phyloP scores from a whole-genome alignment of 2,113 vertebrate genomes.

The Psittacara wagleri region DNA sequence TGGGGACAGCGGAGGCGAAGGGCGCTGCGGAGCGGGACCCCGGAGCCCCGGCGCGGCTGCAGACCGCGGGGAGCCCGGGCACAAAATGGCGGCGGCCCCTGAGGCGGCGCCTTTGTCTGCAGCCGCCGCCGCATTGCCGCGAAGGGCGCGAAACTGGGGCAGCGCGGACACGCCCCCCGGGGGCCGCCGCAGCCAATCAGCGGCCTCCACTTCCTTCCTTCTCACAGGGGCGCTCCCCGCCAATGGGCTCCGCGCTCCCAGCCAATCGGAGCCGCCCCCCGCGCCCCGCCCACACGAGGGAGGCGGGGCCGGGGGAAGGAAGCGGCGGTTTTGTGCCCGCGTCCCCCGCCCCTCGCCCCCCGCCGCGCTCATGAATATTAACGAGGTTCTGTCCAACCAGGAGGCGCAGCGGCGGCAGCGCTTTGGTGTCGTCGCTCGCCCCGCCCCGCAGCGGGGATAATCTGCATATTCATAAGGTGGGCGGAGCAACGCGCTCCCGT shows the following conservation, averaged over 20 bases:
- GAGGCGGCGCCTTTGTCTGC: slow-evolving; percentile 27
- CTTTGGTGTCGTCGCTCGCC: not conserved
- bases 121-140: slow-evolving; percentile 45
- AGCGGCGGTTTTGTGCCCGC: not conserved
- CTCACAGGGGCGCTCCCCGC: slow-evolving; percentile 28
- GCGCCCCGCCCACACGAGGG: not conserved
- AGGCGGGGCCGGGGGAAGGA: accelerated
- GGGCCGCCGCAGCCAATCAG: slow-evolving; percentile 9
- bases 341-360: too few species aligned
- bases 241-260: not conserved
- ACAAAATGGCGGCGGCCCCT: slow-evolving; percentile 52
- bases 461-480: slow-evolving; percentile 37
- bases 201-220: slow-evolving; percentile 2
- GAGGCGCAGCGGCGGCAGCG: not conserved
- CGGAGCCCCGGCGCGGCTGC: too few species aligned
- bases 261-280: not conserved
- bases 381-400: accelerated
- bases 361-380: slow-evolving; percentile 19
- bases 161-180: slow-evolving; percentile 25
- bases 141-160: slow-evolving; percentile 65
- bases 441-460: not conserved
- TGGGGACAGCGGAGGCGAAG: too few species aligned
- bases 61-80: too few species aligned
- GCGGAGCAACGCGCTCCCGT: not conserved
- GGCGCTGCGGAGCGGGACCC: too few species aligned